phyloP scores from a whole-genome alignment of 2,113 vertebrate genomes.

The Apistogramma diplotaenia region DNA sequence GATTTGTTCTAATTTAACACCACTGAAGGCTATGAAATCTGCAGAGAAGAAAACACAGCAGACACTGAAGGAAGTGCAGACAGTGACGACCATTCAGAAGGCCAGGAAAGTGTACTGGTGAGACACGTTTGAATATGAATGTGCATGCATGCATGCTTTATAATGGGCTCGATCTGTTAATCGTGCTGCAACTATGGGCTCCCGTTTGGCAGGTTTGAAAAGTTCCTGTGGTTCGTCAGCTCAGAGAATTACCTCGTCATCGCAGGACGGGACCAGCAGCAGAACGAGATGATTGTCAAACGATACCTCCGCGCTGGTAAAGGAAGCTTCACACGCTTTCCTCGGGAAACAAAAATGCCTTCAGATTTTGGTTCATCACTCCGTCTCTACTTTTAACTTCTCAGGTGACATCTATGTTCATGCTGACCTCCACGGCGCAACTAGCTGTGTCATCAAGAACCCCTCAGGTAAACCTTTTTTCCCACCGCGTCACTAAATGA shows the following conservation, averaged over 20 bases:
- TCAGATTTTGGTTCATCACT: not conserved
- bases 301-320: constrained; percentile 88
- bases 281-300: constrained; percentile 98
- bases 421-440: constrained; percentile 95
- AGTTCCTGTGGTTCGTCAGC: constrained; percentile 99
- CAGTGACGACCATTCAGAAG: constrained; percentile 95
- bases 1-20: not conserved
- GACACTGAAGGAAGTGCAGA: constrained; percentile 95
- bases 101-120: constrained; percentile 98
- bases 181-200: not conserved
- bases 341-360: not conserved
- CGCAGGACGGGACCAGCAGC: constrained; percentile 95
- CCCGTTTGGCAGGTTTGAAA: constrained; percentile 90
- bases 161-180: not conserved
- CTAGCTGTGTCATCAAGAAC: constrained; percentile 97
- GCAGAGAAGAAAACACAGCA: constrained; percentile 98
- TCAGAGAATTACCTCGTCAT: constrained; percentile 97
- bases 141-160: not conserved
- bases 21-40: constrained; percentile 90
- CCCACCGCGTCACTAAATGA: not conserved
- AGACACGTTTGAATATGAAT: constrained; percentile 35
- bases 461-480: constrained; percentile 80
- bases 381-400: not conserved
- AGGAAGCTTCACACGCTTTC: not conserved
- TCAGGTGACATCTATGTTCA: constrained; percentile 95